Evolutionary conservation across 2,888 invertebrate species (phyloP), one percentile per base, ranked within the genome.

Genomic region (Oscheius sp.): DNA sequence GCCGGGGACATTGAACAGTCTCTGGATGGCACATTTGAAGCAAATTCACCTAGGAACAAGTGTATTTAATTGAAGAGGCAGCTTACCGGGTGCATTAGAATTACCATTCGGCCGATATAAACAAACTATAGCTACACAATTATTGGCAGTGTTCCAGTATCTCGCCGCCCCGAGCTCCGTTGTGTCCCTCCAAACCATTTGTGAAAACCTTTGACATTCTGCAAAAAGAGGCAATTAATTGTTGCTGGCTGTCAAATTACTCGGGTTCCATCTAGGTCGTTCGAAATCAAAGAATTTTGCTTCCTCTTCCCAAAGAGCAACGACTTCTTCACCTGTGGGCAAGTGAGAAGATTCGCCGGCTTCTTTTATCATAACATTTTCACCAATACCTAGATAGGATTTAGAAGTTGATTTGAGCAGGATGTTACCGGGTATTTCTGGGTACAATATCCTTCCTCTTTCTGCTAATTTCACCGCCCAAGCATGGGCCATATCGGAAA

Each of bases 101-200:
- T 87, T 87, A 13, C 87, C 88, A 53, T 79, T 84, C 0, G 88
- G 88, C 16, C 87, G 79, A 70, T 88, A 88, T 72, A 88, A 86
- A 21, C 86, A 85, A 1, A 88, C 88, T 13, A 88, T 80, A 12
- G 87, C 86, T 16, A 88, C 83, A 70, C 84, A 84, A 71, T 87
- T 85, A 66, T 84, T 84, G 23, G 83, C 76, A 6, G 85, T 88
- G 63, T 86, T 85, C 88, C 88, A 88, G 59, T 83, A 83, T 27
- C 77, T 63, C 2, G 81, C 81, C 0, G 79, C 81, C 49, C 81
- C 81, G 12, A 81, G 68, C 66, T 81, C 81, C 13, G 71, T 59
- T 13, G 85, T 83, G 35, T 85, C 84, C 41, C 85, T 78, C 88
- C 88, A 88, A 1, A 88, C 81, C 77, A 88, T 84, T 77, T 88